Conservation (phyloP, 2,888 invertebrate species). For the Dynastes grantii region DNA sequence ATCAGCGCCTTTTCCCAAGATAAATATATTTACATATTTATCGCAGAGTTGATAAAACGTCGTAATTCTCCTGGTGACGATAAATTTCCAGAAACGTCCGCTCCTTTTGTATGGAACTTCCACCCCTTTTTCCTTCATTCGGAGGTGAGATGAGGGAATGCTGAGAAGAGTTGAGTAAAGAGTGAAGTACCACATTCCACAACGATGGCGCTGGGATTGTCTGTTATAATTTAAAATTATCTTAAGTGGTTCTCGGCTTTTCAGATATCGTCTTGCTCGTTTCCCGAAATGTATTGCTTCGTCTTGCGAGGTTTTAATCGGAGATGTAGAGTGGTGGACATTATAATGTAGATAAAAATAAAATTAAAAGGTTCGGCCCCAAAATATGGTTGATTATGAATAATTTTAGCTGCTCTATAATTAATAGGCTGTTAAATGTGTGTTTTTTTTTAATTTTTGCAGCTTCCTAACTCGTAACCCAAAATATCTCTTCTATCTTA, state of each 20-base stretch:
- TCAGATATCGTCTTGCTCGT: not conserved
- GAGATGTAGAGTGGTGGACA: not conserved
- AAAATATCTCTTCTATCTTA: too few species aligned
- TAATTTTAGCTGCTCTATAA: too few species aligned
- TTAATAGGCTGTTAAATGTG: too few species aligned
- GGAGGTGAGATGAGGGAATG: not conserved
- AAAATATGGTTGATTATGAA: too few species aligned
- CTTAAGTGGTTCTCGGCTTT: slow-evolving; percentile 36
- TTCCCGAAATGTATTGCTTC: slow-evolving; percentile 24
- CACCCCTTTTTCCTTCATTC: not conserved
- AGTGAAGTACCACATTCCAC: not conserved
- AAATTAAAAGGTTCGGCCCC: too few species aligned
- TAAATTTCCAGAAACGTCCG: slow-evolving; percentile 25
- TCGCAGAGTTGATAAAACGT: slow-evolving; percentile 42
- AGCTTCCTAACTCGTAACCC: too few species aligned
- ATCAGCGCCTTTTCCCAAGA: slow-evolving; percentile 25
- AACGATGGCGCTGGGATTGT: not conserved
- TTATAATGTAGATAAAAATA: not conserved
- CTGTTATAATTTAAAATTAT: slow-evolving; percentile 45
- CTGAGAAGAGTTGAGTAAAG: not conserved
- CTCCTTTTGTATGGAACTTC: not conserved
- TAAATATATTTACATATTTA: slow-evolving; percentile 47
- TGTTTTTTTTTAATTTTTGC: too few species aligned
- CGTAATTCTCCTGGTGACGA: slow-evolving; percentile 38
- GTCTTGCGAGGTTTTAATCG: slow-evolving; percentile 7